Evolutionary conservation across 2,797 vertebrate species (phyloP).

Genomic region (Champsocephalus gunnari): DNA sequence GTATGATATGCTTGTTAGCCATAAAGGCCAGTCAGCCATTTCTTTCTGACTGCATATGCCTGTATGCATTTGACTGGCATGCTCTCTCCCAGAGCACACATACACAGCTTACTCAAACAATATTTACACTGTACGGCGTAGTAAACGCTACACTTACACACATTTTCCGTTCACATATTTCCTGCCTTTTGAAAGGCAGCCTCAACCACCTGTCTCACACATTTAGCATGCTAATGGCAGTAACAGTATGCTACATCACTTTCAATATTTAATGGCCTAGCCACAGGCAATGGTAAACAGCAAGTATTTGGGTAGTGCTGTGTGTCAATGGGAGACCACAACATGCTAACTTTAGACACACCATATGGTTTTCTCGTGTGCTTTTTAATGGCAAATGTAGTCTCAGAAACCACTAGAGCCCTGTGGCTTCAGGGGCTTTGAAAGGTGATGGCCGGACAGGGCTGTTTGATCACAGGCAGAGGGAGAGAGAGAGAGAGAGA

Average conservation of each 20-base stretch:
- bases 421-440: constrained; percentile 46
- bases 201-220: constrained; percentile 81
- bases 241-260: constrained; percentile 78
- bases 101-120: constrained; percentile 78
- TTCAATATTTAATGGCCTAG: constrained; percentile 77
- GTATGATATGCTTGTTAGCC: constrained; percentile 68
- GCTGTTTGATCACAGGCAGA: constrained; percentile 38
- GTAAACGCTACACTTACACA: constrained; percentile 66
- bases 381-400: constrained; percentile 71
- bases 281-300: constrained; percentile 78
- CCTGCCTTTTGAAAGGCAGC: constrained; percentile 66
- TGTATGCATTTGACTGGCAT: constrained; percentile 64
- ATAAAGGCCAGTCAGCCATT: constrained; percentile 62
- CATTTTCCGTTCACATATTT: constrained; percentile 72
- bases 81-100: constrained; percentile 65
- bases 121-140: constrained; percentile 74
- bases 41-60: constrained; percentile 66
- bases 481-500: background rate
- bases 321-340: constrained; percentile 75
- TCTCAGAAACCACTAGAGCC: constrained; percentile 62
- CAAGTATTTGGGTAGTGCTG: constrained; percentile 65
- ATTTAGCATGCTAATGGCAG: constrained; percentile 76
- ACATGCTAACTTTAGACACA: constrained; percentile 79
- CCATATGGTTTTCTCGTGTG: constrained; percentile 83
- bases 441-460: constrained; percentile 52